Conservation (phyloP, 1,140 invertebrate genomes). For the Frieseomelitta varia region DNA sequence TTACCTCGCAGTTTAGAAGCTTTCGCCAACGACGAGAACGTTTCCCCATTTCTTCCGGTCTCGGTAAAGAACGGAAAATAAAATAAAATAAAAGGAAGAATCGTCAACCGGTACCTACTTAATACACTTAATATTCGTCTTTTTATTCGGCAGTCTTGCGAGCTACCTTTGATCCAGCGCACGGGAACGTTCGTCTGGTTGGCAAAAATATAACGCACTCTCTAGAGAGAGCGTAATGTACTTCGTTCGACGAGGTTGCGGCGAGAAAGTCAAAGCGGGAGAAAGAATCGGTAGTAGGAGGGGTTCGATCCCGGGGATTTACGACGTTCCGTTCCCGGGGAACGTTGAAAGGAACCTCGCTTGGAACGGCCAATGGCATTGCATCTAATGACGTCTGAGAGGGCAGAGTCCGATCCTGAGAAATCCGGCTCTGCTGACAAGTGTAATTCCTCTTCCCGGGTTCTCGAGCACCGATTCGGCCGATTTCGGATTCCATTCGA, state of each 20-base stretch:
- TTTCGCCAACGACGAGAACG: no score
- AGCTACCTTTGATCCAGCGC: neutral
- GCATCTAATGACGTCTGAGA: constrained; percentile 45
- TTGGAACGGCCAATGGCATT: constrained; percentile 34
- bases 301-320: constrained; percentile 71
- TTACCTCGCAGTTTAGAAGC: no score
- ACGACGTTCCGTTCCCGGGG: constrained; percentile 45
- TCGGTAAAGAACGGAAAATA: no score
- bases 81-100: neutral
- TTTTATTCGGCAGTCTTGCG: neutral
- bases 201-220: constrained; percentile 54
- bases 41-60: no score
- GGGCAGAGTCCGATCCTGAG: neutral
- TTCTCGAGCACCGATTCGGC: neutral
- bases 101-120: no score
- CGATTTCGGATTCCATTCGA: neutral
- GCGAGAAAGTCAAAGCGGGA: constrained; percentile 4
- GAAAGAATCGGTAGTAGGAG: neutral
- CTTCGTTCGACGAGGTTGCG: neutral
- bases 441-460: constrained; percentile 24
- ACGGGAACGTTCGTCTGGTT: neutral
- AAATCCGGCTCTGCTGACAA: constrained; percentile 37
- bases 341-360: constrained; percentile 12
- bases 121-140: neutral
- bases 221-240: constrained; percentile 55